Evolutionary conservation across 2,797 vertebrate genomes (phyloP), one percentile per base, ranked within the genome.

Genomic region (Cuniculus paca): DNA sequence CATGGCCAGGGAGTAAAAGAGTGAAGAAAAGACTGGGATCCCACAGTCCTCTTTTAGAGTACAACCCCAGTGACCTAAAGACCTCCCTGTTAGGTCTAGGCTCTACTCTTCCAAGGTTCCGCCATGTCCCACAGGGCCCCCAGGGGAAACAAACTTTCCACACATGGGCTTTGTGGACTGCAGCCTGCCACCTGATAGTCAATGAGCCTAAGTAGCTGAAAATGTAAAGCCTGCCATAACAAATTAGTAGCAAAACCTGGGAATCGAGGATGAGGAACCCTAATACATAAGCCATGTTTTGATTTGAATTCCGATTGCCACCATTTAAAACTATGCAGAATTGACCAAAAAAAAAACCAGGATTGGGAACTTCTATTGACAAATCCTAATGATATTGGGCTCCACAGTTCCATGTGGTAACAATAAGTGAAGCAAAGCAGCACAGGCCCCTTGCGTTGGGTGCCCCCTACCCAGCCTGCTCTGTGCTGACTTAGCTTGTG

Each of bases 301-400:
- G 74, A 82, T 77, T 95, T 94, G 36, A 70, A 68, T 90, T 84
- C 26, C 31, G 48, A 79, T 60, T 56, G 63, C 36, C 75, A 85
- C 28, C 36, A 20, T 60, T 60, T 93, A 90, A 91, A 92, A 72
- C 61, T 31, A 28, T 60, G 84, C 19, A n/a, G 78, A 68, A 90
- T 36, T 77, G 87, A 60, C 48, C n/a, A n/a, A n/a, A 60, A 36
- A 65, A 72, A 81, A 92, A 92, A 78, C 81, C 81, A 50, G 50
- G 22, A 75, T 22, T 34, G 39, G 34, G 48, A 83, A 81, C 14
- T 17, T 60, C 39, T 70, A 75, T 19, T 58, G 68, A 72, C 75
- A 72, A 83, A 70, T 80, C 48, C 28, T 80, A 82, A 1, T 50
- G 34, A 17, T 14, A 24, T 22, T 12, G 48, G 63, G 22, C 39